Evolutionary conservation across 2,113 vertebrate species (phyloP).

Genomic region (Potamarius usumacintae): DNA sequence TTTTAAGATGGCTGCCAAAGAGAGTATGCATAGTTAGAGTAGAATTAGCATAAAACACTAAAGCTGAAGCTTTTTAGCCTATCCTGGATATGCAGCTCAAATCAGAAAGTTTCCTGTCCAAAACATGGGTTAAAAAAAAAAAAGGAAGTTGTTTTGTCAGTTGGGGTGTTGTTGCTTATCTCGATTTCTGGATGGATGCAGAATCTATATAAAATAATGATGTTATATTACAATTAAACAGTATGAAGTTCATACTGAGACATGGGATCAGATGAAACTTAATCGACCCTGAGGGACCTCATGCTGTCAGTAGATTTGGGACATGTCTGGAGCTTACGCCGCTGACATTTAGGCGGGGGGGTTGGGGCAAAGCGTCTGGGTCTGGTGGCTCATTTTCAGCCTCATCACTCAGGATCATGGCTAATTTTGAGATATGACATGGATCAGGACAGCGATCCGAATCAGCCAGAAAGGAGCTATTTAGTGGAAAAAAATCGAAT

Average conservation of each 20-base stretch:
- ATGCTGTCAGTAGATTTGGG: constrained; percentile 62
- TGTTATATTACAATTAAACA: constrained; percentile 56
- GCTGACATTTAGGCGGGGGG: constrained; percentile 58
- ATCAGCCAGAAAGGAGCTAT: not conserved
- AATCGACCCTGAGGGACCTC: constrained; percentile 69
- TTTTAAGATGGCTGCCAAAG: not conserved
- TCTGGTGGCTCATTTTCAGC: constrained; percentile 39
- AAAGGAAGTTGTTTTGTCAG: not conserved
- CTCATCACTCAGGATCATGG: constrained; percentile 27
- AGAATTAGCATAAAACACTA: not conserved
- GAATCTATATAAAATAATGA: not conserved
- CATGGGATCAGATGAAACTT: constrained; percentile 68
- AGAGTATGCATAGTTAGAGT: not conserved
- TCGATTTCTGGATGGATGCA: not conserved
- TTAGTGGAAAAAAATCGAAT: not conserved
- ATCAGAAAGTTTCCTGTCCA: not conserved
- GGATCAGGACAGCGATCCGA: not conserved
- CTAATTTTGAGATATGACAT: constrained; percentile 15
- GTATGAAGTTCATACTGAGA: constrained; percentile 65
- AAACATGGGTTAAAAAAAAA: not conserved
- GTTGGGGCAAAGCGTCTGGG: not conserved
- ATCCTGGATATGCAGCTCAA: not conserved
- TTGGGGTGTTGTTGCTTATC: not conserved
- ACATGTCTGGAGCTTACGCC: constrained; percentile 51
- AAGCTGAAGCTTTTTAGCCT: not conserved